phyloP scores from a whole-genome alignment of 2,113 vertebrate genomes.

The Aegotheles bennettii region DNA sequence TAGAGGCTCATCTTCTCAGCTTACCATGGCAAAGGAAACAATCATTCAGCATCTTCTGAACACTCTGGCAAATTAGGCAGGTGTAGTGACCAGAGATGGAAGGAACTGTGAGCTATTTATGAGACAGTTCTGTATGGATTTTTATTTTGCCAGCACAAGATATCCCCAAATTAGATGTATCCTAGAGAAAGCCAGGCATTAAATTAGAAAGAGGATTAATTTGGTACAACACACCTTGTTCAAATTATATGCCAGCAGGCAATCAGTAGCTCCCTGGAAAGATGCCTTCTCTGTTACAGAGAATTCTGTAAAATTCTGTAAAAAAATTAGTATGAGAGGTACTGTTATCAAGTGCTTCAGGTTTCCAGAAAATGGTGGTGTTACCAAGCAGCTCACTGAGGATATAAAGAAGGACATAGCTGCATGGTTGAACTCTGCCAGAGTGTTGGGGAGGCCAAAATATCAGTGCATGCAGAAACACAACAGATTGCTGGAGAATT shows the following conservation, averaged over 20 bases:
- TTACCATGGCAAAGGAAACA: conserved; percentile 34
- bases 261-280: not conserved
- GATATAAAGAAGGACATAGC: not conserved
- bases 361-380: not conserved
- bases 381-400: not conserved
- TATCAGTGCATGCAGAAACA: not conserved
- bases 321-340: not conserved
- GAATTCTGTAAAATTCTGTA: no score
- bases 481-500: not conserved
- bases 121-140: not conserved
- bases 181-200: not conserved
- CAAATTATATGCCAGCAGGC: not conserved
- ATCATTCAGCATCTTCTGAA: not conserved
- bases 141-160: not conserved
- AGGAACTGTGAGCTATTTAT: not conserved
- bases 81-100: not conserved
- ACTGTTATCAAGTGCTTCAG: not conserved
- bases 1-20: not conserved
- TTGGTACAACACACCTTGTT: not conserved
- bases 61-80: not conserved
- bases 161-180: not conserved
- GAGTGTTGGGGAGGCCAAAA: not conserved
- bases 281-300: not conserved
- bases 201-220: not conserved
- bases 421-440: not conserved